Evolutionary conservation across 2,113 vertebrate genomes (phyloP), one percentile per base, ranked within the genome.

Genomic region (Odocoileus virginianus): DNA sequence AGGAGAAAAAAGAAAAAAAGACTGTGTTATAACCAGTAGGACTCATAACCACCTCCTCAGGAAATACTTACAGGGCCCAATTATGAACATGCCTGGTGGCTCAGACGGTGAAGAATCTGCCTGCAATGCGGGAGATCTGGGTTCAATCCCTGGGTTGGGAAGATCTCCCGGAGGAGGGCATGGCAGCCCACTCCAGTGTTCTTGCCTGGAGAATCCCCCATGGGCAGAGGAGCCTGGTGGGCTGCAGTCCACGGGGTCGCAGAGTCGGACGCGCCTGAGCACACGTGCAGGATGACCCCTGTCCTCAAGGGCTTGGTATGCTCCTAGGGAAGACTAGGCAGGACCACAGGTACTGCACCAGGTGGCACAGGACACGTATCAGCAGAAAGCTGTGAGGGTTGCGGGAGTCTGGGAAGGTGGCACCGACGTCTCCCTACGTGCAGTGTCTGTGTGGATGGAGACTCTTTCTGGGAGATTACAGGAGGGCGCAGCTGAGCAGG

Each of bases 181-280:
- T 40, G 67, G 67, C 19, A 71, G 40, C 19, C 67, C 67, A 71
- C 1, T 40, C 19, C 2, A 40, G n/a, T 21, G 5, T 23, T 71
- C n/a, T 25, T 36, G 67, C 67, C 10, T 74, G 67, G n/a, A 74
- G 67, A 40, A 23, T 6, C 19, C 67, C 67, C 19, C 67, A 25
- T 2, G 67, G 19, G 10, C 0, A 23, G 36, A 74, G 36, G 67
- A 1, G 36, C 67, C 67, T 74, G 67, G 67, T 0, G 64, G 33
- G 64, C 64, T 23, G 6, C 5, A 3, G 67, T 3, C 36, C 11
- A 25, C 0, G 10, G n/a, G 67, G 67, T 21, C 5, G 0, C 0
- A 6, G 21, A 13, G 67, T 40, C 0, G 10, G n/a, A 58, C 36
- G 40, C 2, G 0, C 19, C 36, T 6, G 10, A 74, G 2, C 17